Conservation (phyloP, 2,888 invertebrate genomes). For the Leptopilina myrica region DNA sequence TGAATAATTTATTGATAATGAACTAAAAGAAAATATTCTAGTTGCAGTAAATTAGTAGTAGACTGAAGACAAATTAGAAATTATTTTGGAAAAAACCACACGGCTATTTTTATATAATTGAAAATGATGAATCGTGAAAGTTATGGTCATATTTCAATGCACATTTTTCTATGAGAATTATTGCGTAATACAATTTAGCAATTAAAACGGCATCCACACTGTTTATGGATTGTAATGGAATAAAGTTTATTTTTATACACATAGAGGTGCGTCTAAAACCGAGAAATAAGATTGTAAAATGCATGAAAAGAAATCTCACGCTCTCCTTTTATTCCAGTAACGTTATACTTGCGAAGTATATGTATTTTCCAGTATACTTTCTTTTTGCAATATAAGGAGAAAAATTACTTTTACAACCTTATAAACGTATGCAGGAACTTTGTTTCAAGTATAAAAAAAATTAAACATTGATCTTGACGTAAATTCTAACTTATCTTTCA, state of each 20-base stretch:
- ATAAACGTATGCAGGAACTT: slow-evolving; percentile 4
- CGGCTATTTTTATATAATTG: too few relatives aligned
- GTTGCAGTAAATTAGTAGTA: too few relatives aligned
- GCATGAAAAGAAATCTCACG: slow-evolving; percentile 39
- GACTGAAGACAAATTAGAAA: too few relatives aligned
- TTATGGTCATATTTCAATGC: not conserved
- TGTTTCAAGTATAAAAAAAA: not conserved
- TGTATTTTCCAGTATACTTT: slow-evolving; percentile 6
- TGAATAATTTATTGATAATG: too few relatives aligned
- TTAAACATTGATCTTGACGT: not conserved
- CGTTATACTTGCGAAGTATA: slow-evolving; percentile 26
- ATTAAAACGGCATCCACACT: slow-evolving; percentile 7
- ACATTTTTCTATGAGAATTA: not conserved
- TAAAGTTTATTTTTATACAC: not conserved
- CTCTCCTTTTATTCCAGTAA: slow-evolving; percentile 34
- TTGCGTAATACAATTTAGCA: slow-evolving; percentile 8
- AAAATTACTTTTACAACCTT: slow-evolving; percentile 27
- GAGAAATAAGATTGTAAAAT: slow-evolving; percentile 20
- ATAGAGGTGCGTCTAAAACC: slow-evolving; percentile 8
- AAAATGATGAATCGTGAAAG: too few relatives aligned
- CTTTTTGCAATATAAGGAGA: slow-evolving; percentile 36
- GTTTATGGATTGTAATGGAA: slow-evolving; percentile 11
- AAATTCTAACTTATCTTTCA: not conserved
- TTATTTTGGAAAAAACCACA: not conserved
- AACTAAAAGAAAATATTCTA: too few relatives aligned